Conservation (phyloP, 2,797 vertebrate genomes). For the Syndactyla subalaris region DNA sequence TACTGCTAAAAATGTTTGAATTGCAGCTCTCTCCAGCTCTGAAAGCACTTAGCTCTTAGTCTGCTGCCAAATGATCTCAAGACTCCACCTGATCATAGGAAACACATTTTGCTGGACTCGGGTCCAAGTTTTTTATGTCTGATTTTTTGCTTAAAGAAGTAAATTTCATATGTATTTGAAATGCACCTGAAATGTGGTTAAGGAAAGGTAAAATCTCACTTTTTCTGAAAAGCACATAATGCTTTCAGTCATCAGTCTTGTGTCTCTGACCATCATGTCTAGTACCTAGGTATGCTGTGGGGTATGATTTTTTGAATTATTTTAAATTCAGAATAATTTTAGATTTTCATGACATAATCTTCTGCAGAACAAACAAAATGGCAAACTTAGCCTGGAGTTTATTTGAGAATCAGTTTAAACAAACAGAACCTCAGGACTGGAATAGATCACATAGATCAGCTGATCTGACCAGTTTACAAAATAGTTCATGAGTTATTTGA, state of each 20-base stretch:
- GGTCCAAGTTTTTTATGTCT: neutral
- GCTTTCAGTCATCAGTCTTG: neutral
- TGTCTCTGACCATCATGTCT: neutral
- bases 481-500: neutral
- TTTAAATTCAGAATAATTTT: neutral
- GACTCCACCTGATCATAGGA: neutral
- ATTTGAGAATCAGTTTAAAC: neutral
- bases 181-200: neutral
- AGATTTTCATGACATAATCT: neutral
- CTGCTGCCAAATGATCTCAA: neutral
- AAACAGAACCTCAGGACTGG: neutral
- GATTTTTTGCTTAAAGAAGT: neutral
- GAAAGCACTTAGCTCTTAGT: neutral
- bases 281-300: neutral
- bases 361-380: neutral
- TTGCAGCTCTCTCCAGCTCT: neutral
- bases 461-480: neutral
- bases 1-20: neutral
- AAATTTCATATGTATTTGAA: neutral
- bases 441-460: rapidly evolving
- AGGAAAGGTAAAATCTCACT: neutral
- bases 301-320: neutral
- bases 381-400: neutral
- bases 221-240: neutral
- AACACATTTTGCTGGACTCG: neutral